Evolutionary conservation across 2,888 invertebrate species (phyloP).

Genomic region (Orchesellides sinensis): DNA sequence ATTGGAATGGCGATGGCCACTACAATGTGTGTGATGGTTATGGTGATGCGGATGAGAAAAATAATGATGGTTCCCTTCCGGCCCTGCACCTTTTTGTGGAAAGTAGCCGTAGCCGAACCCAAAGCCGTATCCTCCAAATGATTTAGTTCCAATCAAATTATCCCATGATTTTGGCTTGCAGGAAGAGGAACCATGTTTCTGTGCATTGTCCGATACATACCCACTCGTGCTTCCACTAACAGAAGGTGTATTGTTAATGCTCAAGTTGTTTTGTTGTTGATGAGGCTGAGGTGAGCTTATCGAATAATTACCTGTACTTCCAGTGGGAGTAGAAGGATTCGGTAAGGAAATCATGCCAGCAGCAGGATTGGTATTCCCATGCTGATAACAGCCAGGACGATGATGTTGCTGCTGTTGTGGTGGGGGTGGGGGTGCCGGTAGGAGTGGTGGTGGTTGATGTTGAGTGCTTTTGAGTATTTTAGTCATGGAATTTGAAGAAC

Average conservation of each 20-base stretch:
- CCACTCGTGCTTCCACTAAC: slow-evolving; percentile 15
- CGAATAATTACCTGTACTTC: slow-evolving; percentile 6
- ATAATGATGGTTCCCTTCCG: slow-evolving; percentile 39
- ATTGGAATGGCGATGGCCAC: slow-evolving; percentile 69
- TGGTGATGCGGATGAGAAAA: slow-evolving; percentile 72
- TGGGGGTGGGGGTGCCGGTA: slow-evolving; percentile 4
- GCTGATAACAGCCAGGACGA: slow-evolving; percentile 32
- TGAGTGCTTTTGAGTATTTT: slow-evolving; percentile 77
- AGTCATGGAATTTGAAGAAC: slow-evolving; percentile 77
- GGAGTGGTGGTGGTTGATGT: background rate
- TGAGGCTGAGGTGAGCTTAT: background rate
- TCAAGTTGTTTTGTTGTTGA: background rate
- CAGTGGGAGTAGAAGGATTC: slow-evolving; percentile 11
- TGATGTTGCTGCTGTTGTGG: slow-evolving; percentile 10
- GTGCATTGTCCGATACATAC: slow-evolving; percentile 24
- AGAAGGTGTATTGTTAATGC: background rate
- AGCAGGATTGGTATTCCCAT: slow-evolving; percentile 2
- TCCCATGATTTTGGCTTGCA: slow-evolving; percentile 95
- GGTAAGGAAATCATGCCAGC: slow-evolving; percentile 1
- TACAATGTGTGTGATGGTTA: slow-evolving; percentile 71
- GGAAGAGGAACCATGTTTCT: slow-evolving; percentile 75
- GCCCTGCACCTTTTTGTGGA: slow-evolving; percentile 33
- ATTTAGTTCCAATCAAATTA: slow-evolving; percentile 87
- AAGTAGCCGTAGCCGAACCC: slow-evolving; percentile 85
- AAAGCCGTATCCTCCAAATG: slow-evolving; percentile 90